Evolutionary conservation across 2,888 invertebrate genomes (phyloP).

Genomic region (Cabera pusaria): DNA sequence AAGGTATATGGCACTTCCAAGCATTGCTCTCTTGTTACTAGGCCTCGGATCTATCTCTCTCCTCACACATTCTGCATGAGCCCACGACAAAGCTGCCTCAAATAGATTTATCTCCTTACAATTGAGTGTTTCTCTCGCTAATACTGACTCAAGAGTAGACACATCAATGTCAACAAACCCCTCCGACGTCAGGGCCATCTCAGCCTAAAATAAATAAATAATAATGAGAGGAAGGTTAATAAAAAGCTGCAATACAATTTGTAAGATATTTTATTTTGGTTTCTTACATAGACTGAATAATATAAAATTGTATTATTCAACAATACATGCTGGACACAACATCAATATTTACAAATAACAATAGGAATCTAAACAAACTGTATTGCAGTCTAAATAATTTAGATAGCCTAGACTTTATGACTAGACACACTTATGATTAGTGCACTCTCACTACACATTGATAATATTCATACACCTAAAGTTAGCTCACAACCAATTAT

Average conservation of each 20-base stretch:
- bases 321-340: slow-evolving; percentile 61
- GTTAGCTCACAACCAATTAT: slow-evolving; percentile 70
- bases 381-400: slow-evolving; percentile 71
- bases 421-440: slow-evolving; percentile 42
- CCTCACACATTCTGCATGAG: slow-evolving; percentile 93
- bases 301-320: slow-evolving; percentile 55
- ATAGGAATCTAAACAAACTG: slow-evolving; percentile 59
- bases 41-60: slow-evolving; percentile 92
- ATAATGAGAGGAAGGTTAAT: slow-evolving; percentile 54
- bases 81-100: slow-evolving; percentile 97
- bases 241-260: slow-evolving; percentile 84
- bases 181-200: slow-evolving; percentile 97
- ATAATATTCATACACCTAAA: slow-evolving; percentile 46
- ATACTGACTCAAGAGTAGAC: slow-evolving; percentile 94
- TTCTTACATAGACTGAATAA: slow-evolving; percentile 53
- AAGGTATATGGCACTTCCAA: slow-evolving; percentile 91
- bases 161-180: slow-evolving; percentile 98
- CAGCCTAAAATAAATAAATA: slow-evolving; percentile 86
- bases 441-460: slow-evolving; percentile 23
- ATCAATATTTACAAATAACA: slow-evolving; percentile 41
- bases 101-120: slow-evolving; percentile 96
- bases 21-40: slow-evolving; percentile 89
- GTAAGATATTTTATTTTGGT: slow-evolving; percentile 69
- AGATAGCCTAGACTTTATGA: slow-evolving; percentile 44
- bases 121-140: slow-evolving; percentile 96